These are phyloP conservation scores for Ceyx margarethae DNA, from an alignment of 2,113 vertebrate species.

Conservation along the genomic window DNA sequence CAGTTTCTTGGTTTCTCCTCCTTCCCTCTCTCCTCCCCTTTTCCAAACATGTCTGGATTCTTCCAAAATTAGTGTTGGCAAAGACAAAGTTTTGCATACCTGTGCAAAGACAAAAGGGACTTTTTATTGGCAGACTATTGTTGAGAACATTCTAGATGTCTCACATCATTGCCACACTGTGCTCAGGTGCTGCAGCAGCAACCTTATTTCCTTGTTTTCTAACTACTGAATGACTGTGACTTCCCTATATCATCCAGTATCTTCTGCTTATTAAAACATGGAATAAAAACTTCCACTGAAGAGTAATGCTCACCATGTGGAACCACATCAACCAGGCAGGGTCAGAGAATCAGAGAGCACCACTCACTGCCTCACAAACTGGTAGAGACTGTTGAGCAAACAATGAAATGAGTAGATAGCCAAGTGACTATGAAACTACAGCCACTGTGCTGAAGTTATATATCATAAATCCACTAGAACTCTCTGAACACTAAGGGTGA, in stretches of 20 bases:
- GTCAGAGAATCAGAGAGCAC: not conserved
- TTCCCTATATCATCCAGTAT: not conserved
- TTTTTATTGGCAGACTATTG: not conserved
- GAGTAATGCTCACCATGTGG: not conserved
- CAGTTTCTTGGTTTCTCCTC: not conserved
- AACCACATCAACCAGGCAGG: not conserved
- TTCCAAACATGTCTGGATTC: not conserved
- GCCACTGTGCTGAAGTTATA: not conserved
- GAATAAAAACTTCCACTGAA: not conserved
- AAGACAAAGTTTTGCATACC: not conserved
- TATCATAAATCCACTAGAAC: not conserved
- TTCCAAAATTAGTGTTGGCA: not conserved
- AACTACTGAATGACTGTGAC: not conserved
- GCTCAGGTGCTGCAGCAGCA: not conserved
- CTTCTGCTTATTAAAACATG: not conserved
- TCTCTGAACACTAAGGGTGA: not conserved
- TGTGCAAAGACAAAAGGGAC: not conserved
- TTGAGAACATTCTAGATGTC: not conserved
- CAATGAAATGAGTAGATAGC: fast-evolving
- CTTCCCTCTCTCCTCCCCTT: not conserved
- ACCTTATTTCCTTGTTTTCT: not conserved
- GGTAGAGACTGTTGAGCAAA: not conserved
- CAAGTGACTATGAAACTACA: not conserved
- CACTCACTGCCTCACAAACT: not conserved
- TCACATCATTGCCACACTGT: not conserved